phyloP scores from a whole-genome alignment of 2,888 invertebrate genomes.

The Candidula unifasciata region DNA sequence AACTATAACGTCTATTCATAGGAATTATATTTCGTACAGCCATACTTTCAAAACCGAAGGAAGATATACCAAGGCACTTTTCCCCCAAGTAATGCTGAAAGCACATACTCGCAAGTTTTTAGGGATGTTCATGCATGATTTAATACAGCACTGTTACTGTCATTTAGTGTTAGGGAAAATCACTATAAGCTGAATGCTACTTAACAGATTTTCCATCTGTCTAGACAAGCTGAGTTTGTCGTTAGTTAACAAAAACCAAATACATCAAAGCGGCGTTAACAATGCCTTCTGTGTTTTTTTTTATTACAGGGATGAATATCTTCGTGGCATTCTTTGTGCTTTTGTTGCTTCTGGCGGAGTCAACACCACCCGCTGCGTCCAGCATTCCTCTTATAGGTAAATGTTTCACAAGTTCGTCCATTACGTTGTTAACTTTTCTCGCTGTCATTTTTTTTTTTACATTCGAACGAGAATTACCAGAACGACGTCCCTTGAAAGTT shows the following conservation, averaged over 20 bases:
- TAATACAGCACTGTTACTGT: background rate
- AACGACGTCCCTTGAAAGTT: no score
- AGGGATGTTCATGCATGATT: background rate
- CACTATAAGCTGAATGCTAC: background rate
- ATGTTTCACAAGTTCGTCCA: background rate
- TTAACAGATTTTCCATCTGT: background rate
- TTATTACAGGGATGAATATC: conserved; percentile 76
- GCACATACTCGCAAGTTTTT: background rate
- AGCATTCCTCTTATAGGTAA: conserved; percentile 75
- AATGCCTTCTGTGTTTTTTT: background rate
- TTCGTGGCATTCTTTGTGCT: conserved; percentile 78
- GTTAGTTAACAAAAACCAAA: background rate
- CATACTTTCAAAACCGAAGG: no score
- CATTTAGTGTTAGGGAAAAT: background rate
- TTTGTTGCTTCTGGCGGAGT: conserved; percentile 76
- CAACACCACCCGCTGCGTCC: conserved; percentile 76
- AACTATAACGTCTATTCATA: no score
- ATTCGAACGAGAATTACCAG: no score
- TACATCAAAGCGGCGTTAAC: background rate
- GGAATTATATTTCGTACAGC: no score
- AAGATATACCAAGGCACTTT: no score
- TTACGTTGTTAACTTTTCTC: background rate
- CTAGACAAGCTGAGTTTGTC: background rate
- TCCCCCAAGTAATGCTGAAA: background rate
- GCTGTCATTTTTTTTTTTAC: no score